Evolutionary conservation across 2,113 vertebrate genomes (phyloP).

Genomic region (Burhinus bistriatus): DNA sequence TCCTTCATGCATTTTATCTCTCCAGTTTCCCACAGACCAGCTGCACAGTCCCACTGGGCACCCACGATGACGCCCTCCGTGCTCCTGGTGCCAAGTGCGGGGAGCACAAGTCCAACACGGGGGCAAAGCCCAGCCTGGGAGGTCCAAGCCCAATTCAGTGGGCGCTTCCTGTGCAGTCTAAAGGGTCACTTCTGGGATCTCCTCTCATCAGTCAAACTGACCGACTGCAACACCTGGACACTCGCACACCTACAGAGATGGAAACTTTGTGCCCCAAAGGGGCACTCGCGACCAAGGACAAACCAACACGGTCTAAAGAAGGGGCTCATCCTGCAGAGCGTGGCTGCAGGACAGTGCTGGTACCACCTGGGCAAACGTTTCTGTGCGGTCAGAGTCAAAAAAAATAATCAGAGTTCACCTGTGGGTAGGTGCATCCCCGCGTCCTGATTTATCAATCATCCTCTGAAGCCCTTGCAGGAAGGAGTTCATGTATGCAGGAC

Average conservation of each 20-base stretch:
- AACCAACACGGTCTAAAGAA: accelerated
- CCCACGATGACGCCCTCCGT: accelerated
- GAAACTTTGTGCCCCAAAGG: background rate
- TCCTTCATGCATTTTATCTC: background rate
- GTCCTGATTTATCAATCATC: too few species aligned
- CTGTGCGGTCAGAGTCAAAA: background rate
- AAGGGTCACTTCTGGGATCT: accelerated
- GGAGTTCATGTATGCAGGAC: background rate
- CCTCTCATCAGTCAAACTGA: accelerated
- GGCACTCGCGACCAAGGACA: accelerated
- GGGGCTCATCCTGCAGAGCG: background rate
- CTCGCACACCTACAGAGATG: accelerated
- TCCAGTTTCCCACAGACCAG: accelerated
- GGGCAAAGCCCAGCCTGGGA: background rate
- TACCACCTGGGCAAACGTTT: background rate
- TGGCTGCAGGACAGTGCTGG: background rate
- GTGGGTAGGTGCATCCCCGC: accelerated
- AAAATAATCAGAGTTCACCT: accelerated
- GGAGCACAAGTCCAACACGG: accelerated
- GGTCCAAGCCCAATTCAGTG: background rate
- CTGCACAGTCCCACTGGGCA: accelerated
- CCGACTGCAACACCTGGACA: accelerated
- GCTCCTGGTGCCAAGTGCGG: accelerated
- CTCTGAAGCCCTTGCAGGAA: background rate
- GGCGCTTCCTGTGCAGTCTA: accelerated